Conservation (phyloP, 2,113 vertebrate genomes). For the Orientallactaga bullata region DNA sequence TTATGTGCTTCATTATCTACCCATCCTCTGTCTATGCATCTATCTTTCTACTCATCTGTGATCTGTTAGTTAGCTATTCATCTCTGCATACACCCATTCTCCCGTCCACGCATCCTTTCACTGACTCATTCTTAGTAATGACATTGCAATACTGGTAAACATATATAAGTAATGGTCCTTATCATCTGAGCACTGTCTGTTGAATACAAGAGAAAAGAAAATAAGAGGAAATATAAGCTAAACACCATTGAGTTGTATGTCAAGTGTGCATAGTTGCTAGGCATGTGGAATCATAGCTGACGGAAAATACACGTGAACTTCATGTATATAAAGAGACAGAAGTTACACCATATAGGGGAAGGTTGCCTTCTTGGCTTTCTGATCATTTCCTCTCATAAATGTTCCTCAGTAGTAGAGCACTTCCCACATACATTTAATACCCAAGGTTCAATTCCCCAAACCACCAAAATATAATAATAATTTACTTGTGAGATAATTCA, state of each 20-base stretch:
- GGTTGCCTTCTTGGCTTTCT: constrained; percentile 7
- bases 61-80: background rate
- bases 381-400: background rate
- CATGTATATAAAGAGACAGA: constrained; percentile 37
- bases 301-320: constrained; percentile 23
- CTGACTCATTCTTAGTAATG: background rate
- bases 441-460: background rate
- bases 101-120: constrained; percentile 5
- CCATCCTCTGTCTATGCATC: background rate
- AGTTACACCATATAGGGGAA: background rate
- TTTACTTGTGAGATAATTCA: constrained; percentile 42
- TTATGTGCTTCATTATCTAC: background rate
- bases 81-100: background rate
- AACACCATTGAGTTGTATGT: background rate
- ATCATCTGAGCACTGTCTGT: background rate
- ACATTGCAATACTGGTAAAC: background rate
- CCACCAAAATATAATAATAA: background rate
- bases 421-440: background rate
- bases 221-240: constrained; percentile 11
- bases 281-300: background rate
- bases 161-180: background rate
- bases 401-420: background rate
- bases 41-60: background rate
- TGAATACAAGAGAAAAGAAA: background rate
- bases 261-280: constrained; percentile 21